Conservation (phyloP, 1,140 invertebrate genomes). For the Ditylenchus dipsaci region DNA sequence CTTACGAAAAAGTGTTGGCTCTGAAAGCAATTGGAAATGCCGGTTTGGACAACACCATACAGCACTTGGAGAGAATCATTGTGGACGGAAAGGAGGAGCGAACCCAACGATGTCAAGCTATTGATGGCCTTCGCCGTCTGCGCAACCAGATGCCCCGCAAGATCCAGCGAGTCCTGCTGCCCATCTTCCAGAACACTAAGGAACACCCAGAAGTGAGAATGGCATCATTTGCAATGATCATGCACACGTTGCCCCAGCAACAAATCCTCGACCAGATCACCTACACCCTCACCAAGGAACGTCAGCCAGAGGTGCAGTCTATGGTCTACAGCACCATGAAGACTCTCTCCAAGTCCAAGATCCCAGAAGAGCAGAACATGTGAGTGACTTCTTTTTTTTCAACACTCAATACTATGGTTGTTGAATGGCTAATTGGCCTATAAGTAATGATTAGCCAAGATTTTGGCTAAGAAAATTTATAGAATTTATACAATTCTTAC, state of each 20-base stretch:
- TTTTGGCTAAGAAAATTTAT: no score
- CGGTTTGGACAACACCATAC: slow-evolving; percentile 37
- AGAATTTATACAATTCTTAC: no score
- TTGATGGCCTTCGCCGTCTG: slow-evolving; percentile 36
- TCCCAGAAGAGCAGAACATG: slow-evolving; percentile 32
- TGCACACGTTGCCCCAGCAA: slow-evolving; percentile 23
- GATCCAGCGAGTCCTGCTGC: slow-evolving; percentile 38
- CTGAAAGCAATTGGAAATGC: slow-evolving; percentile 40
- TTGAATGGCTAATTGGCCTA: no score
- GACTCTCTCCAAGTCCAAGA: slow-evolving; percentile 28
- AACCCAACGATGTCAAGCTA: slow-evolving; percentile 31
- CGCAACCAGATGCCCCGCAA: slow-evolving; percentile 23
- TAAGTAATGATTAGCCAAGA: no score
- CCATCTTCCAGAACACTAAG: slow-evolving; percentile 37
- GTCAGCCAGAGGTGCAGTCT: slow-evolving; percentile 37
- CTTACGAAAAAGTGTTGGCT: slow-evolving; percentile 44
- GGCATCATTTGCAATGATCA: slow-evolving; percentile 42
- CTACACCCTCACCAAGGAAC: slow-evolving; percentile 31
- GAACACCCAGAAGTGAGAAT: slow-evolving; percentile 44
- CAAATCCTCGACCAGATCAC: slow-evolving; percentile 25
- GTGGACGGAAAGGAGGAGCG: slow-evolving; percentile 17
- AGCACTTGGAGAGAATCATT: slow-evolving; percentile 36
- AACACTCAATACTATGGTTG: neutral
- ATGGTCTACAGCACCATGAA: slow-evolving; percentile 38
- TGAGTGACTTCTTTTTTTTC: slow-evolving; percentile 1